Conservation (phyloP, 1,140 invertebrate genomes). For the Elymnias hypermnestra region DNA sequence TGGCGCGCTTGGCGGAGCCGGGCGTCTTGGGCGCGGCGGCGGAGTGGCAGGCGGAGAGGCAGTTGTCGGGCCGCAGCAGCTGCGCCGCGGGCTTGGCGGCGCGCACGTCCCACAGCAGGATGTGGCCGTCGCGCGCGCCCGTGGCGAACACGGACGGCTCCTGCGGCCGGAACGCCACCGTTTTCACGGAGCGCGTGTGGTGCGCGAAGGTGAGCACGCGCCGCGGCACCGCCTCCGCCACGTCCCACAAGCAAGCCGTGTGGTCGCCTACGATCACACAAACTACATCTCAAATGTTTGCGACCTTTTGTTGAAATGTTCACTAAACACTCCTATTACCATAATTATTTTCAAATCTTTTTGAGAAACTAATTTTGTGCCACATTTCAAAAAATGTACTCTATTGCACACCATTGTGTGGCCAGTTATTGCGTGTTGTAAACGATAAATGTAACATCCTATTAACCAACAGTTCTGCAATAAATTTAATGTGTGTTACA, state of each 20-base stretch:
- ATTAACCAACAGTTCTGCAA: no score
- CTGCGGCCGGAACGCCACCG: slow-evolving; percentile 81
- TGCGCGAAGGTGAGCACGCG: slow-evolving; percentile 80
- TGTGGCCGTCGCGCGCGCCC: slow-evolving; percentile 88
- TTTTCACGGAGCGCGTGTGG: slow-evolving; percentile 88
- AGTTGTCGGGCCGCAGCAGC: slow-evolving; percentile 78
- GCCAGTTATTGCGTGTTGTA: no score
- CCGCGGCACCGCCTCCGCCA: slow-evolving; percentile 53
- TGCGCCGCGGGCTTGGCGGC: slow-evolving; percentile 60
- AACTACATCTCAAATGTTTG: no score
- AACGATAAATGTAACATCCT: no score
- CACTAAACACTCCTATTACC: no score
- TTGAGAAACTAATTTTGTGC: no score
- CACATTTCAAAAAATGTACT: no score
- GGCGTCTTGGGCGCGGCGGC: slow-evolving; percentile 65
- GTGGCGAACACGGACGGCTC: slow-evolving; percentile 88
- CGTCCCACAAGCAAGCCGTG: slow-evolving; percentile 85
- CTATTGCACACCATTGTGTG: no score
- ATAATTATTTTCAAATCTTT: no score
- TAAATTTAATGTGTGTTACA: no score
- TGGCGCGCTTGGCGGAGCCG: slow-evolving; percentile 59
- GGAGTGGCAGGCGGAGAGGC: slow-evolving; percentile 79
- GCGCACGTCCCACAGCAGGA: slow-evolving; percentile 89
- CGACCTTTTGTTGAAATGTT: no score
- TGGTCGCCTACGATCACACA: slow-evolving; percentile 81